phyloP scores from a whole-genome alignment of 2,797 vertebrate genomes.

The Spinibarbus caldwelli region DNA sequence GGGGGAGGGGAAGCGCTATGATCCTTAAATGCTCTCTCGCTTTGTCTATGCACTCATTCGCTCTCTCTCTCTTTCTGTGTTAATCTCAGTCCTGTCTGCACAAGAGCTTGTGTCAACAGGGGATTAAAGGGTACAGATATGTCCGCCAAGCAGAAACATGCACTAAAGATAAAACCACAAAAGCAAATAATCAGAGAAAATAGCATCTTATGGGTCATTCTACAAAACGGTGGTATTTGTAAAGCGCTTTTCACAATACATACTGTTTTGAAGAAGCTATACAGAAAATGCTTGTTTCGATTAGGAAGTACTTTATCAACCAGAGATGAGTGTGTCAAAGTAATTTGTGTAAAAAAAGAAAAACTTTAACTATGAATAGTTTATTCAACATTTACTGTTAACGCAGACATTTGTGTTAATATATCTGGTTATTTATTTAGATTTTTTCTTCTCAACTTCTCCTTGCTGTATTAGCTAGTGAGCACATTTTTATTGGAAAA shows the following conservation, averaged over 20 bases:
- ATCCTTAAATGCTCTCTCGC: constrained; percentile 17
- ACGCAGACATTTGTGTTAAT: background rate
- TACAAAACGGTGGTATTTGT: background rate
- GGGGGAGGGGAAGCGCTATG: constrained; percentile 8
- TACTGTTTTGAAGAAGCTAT: background rate
- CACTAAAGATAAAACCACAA: constrained; percentile 29
- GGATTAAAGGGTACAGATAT: constrained; percentile 70
- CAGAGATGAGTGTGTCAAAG: too few relatives aligned
- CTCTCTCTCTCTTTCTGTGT: constrained; percentile 56
- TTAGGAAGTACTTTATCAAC: background rate
- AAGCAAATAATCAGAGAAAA: constrained; percentile 19
- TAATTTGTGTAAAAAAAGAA: background rate
- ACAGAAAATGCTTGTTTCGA: background rate
- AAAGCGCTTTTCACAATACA: background rate
- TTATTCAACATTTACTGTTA: background rate
- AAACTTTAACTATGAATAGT: background rate
- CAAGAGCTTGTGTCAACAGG: constrained; percentile 72
- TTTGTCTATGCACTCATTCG: constrained; percentile 18
- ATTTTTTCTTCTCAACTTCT: background rate
- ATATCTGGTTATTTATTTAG: background rate
- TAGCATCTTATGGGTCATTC: constrained; percentile 7
- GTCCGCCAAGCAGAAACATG: constrained; percentile 44
- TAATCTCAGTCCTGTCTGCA: constrained; percentile 57
- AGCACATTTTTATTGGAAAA: background rate
- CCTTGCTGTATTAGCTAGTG: background rate